Conservation (phyloP, 2,888 invertebrate genomes). For the Galerucella nymphaeae region DNA sequence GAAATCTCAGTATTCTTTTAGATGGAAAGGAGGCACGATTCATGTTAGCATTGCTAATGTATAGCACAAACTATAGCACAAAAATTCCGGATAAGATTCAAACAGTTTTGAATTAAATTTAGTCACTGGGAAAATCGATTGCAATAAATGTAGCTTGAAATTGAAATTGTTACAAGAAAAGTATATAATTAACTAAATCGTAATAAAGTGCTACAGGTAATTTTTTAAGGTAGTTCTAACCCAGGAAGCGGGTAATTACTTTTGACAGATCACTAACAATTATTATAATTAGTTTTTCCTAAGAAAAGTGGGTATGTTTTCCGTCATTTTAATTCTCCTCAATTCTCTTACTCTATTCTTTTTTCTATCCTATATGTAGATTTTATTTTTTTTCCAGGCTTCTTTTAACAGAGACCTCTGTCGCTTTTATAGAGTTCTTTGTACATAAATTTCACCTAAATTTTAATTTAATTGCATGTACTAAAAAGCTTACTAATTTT, state of each 20-base stretch:
- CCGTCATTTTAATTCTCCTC: conserved; percentile 34
- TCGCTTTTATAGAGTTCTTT: conserved; percentile 3
- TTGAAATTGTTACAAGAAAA: too few species aligned
- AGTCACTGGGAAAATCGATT: too few species aligned
- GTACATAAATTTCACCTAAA: conserved; percentile 1
- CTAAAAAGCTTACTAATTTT: conserved; percentile 28
- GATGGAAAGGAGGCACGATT: not conserved
- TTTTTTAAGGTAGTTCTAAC: not conserved
- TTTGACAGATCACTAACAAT: not conserved
- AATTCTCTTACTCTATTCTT: conserved; percentile 18
- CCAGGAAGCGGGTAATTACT: not conserved
- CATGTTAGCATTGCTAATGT: not conserved
- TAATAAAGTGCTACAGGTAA: not conserved
- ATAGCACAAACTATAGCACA: too few species aligned
- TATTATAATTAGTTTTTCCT: not conserved
- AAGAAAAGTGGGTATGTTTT: conserved; percentile 14
- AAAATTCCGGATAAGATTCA: too few species aligned
- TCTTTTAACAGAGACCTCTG: conserved; percentile 3
- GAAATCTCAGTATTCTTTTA: not conserved
- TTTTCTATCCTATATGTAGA: conserved; percentile 13
- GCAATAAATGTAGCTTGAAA: too few species aligned
- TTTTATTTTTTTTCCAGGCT: conserved; percentile 13
- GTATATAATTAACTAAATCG: not conserved
- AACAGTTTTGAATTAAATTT: too few species aligned
- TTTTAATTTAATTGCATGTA: conserved; percentile 24